Percentiles rank a stretch among this genome's conserved stretches.
phyloP scores from a whole-genome alignment of 2,888 invertebrate genomes.

The Tinea semifulvella region DNA sequence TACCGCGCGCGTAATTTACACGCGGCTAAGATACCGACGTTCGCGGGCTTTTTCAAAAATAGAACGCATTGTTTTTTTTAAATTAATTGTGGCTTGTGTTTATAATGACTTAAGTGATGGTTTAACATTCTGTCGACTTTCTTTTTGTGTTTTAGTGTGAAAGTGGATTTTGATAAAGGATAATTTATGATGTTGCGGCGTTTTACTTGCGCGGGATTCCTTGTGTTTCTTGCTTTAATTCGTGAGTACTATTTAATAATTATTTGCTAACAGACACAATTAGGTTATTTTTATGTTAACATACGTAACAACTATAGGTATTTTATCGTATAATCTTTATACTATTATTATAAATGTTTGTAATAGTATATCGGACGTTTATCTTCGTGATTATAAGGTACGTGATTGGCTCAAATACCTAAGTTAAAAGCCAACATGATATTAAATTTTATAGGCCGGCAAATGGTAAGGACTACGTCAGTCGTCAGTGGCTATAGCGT shows the following conservation, averaged over 20 bases:
- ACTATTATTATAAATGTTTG: no score
- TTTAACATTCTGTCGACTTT: neutral
- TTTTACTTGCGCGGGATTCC: conserved; percentile 34
- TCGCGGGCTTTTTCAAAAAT: conserved; percentile 7
- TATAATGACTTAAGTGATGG: neutral
- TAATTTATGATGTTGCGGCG: neutral
- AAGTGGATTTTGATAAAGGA: conserved; percentile 2
- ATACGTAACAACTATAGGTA: no score
- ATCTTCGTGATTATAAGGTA: no score
- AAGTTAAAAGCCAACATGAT: no score
- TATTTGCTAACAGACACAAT: no score
- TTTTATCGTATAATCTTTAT: no score
- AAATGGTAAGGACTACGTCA: no score
- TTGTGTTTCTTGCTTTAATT: conserved; percentile 37
- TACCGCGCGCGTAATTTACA: conserved; percentile 25
- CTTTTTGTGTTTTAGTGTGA: conserved; percentile 1
- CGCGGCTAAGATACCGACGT: conserved; percentile 15
- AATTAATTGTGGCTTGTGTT: neutral
- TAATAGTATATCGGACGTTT: no score
- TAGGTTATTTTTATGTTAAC: no score
- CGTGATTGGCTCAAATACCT: no score
- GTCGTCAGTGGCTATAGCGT: no score
- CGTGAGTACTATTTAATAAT: conserved; percentile 31
- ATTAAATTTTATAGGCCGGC: no score
- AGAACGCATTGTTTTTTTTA: neutral